Percentiles rank a stretch among this genome's conserved stretches.
Evolutionary conservation across 1,140 invertebrate species (phyloP).

Genomic region (Pseudomyrmex gracilis): DNA sequence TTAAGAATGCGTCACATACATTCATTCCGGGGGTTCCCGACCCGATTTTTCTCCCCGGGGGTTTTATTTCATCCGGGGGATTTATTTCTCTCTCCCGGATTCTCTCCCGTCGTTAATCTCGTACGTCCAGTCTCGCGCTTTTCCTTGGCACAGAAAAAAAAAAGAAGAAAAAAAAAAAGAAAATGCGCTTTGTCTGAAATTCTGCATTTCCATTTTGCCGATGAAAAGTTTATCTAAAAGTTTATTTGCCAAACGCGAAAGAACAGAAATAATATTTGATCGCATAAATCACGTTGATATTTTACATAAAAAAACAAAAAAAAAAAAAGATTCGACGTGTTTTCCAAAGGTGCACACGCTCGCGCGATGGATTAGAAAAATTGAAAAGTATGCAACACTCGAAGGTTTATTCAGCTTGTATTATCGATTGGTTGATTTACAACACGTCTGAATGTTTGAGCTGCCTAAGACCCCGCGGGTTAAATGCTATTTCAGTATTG

Average conservation of each 20-base stretch:
- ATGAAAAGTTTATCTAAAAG: too few species aligned
- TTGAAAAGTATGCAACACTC: neutral
- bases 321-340: too few species aligned
- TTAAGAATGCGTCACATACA: conserved; percentile 69
- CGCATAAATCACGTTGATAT: too few species aligned
- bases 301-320: too few species aligned
- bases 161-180: neutral
- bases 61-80: conserved; percentile 31
- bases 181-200: conserved; percentile 46
- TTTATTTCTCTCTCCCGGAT: conserved; percentile 55
- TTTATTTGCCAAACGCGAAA: conserved; percentile 14
- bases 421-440: too few species aligned
- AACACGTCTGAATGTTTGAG: too few species aligned
- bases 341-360: neutral
- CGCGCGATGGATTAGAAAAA: neutral
- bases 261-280: neutral
- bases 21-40: conserved; percentile 61
- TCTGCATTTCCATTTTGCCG: conserved; percentile 11
- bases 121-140: conserved; percentile 38
- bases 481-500: conserved; percentile 27
- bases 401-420: neutral
- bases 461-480: neutral
- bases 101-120: conserved; percentile 44
- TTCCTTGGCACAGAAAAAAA: neutral
- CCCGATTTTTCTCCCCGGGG: conserved; percentile 41